phyloP scores from a whole-genome alignment of 2,797 vertebrate species.

The Nasua narica region DNA sequence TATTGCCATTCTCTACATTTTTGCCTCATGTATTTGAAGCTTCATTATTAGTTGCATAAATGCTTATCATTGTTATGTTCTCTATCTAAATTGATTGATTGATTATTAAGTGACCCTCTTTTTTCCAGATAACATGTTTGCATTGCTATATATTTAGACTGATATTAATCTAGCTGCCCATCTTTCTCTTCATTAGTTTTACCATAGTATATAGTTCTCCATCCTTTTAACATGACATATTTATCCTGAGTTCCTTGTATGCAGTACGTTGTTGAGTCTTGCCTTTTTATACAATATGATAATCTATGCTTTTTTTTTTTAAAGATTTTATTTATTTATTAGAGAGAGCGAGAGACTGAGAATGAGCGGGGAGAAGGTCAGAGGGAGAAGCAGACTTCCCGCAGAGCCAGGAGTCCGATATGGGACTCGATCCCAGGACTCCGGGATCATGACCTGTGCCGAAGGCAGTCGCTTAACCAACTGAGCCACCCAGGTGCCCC shows the following conservation, averaged over 20 bases:
- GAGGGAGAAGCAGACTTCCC: too few species aligned
- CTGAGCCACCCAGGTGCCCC: too few species aligned
- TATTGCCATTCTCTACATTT: not conserved
- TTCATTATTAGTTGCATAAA: not conserved
- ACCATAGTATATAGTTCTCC: not conserved
- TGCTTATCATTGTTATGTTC: not conserved
- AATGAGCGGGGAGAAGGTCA: too few species aligned
- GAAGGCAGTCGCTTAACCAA: too few species aligned
- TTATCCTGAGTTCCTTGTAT: not conserved
- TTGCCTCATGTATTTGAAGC: not conserved
- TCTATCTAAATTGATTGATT: not conserved
- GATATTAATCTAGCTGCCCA: not conserved
- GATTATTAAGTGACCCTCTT: not conserved
- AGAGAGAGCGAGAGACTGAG: too few species aligned
- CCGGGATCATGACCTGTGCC: too few species aligned
- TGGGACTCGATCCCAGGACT: too few species aligned
- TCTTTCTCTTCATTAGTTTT: not conserved
- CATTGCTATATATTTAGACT: not conserved
- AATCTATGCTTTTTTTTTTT: not conserved
- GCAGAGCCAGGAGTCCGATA: too few species aligned
- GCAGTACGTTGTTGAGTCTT: not conserved
- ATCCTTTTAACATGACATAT: not conserved
- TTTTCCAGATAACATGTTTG: not conserved
- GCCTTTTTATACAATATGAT: not conserved
- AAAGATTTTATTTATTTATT: too few species aligned